phyloP scores from a whole-genome alignment of 1,140 invertebrate species.

The Probaryconus sp. region DNA sequence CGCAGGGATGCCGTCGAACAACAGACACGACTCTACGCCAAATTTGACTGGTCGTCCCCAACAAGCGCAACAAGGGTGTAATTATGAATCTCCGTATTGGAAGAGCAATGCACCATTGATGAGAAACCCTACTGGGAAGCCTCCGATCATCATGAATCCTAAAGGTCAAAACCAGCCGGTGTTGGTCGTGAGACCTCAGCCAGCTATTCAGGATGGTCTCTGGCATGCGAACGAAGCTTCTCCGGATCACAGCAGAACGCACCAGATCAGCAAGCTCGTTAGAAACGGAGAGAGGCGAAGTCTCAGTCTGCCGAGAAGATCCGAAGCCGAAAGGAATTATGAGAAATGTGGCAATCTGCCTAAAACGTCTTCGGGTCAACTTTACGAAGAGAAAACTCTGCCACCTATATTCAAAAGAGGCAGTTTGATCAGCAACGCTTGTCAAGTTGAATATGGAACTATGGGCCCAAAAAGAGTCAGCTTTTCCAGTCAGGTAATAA shows the following conservation, averaged over 20 bases:
- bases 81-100: conserved; percentile 61
- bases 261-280: conserved; percentile 63
- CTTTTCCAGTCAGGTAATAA: conserved; percentile 78
- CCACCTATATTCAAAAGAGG: conserved; percentile 80
- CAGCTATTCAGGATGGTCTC: conserved; percentile 62
- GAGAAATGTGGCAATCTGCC: conserved; percentile 1
- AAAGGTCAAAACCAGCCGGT: conserved; percentile 73
- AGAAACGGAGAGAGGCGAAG: conserved; percentile 62
- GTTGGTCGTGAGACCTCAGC: conserved; percentile 71
- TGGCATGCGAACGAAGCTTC: conserved; percentile 2
- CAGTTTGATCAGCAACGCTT: conserved; percentile 72
- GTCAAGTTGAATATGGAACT: conserved; percentile 68
- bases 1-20: conserved; percentile 27
- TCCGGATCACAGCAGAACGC: conserved; percentile 16
- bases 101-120: conserved; percentile 40
- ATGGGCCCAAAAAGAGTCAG: conserved; percentile 77
- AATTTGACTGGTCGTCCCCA: no score
- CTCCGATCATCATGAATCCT: conserved; percentile 67
- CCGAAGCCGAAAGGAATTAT: conserved; percentile 20
- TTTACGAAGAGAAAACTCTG: conserved; percentile 64
- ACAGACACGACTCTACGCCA: conserved; percentile 56
- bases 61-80: no score
- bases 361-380: conserved; percentile 22
- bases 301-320: conserved; percentile 57
- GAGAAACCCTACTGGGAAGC: conserved; percentile 62